These are phyloP conservation scores for Bacillus rossius DNA, from an alignment of 1,140 invertebrate genomes.

Conservation along the genomic window DNA sequence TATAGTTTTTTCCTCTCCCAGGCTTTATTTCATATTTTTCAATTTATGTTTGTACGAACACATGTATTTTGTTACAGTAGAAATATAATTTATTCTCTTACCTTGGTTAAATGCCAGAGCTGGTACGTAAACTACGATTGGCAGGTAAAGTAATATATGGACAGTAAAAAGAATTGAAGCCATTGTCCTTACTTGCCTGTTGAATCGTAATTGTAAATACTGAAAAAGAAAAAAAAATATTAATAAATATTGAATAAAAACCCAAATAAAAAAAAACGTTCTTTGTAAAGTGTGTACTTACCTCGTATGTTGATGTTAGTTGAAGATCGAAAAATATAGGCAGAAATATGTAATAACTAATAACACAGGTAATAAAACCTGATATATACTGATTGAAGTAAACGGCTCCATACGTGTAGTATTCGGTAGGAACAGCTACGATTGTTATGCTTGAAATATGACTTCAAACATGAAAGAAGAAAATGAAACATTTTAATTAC, in stretches of 20 bases:
- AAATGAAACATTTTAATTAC: too few species aligned
- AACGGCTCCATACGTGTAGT: conserved; percentile 70
- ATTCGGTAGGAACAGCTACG: conserved; percentile 85
- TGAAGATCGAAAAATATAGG: conserved; percentile 83
- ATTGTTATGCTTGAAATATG: conserved; percentile 89
- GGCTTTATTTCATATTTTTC: too few species aligned
- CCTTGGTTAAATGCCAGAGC: conserved; percentile 85
- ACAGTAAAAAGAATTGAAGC: conserved; percentile 54
- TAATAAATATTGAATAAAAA: neutral
- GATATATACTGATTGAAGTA: conserved; percentile 58
- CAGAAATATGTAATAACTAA: conserved; percentile 54
- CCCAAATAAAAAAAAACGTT: neutral
- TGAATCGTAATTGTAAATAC: conserved; percentile 65
- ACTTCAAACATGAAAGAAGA: conserved; percentile 42
- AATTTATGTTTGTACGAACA: too few species aligned
- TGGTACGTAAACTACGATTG: conserved; percentile 86
- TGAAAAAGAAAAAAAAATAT: conserved; percentile 24
- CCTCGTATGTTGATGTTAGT: conserved; percentile 80
- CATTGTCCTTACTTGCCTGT: conserved; percentile 50
- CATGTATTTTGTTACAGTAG: too few species aligned
- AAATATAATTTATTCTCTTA: conserved; percentile 34
- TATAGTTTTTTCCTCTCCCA: too few species aligned
- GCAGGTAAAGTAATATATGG: conserved; percentile 64
- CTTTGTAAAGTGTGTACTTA: conserved; percentile 35
- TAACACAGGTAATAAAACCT: conserved; percentile 51